These are phyloP conservation scores for Thecocarcelia acutangulata DNA, from an alignment of 2,888 invertebrate species.

Conservation along the genomic window DNA sequence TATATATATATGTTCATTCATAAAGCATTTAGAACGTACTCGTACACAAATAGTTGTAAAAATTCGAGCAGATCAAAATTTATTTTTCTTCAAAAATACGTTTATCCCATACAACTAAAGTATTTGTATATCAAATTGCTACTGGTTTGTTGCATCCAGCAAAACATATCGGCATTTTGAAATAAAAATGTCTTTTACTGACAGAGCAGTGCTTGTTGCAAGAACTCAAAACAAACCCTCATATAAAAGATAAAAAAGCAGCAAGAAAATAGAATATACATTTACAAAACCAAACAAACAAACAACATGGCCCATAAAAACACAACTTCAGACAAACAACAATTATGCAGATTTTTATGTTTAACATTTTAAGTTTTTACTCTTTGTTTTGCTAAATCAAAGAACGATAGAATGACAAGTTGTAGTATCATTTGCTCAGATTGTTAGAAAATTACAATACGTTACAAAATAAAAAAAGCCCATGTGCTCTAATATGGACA, in stretches of 20 bases:
- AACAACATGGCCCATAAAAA: conserved; percentile 64
- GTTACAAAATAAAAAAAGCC: conserved; percentile 35
- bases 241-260: conserved; percentile 29
- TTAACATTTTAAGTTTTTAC: conserved; percentile 44
- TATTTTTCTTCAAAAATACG: neutral
- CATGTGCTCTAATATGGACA: conserved; percentile 44
- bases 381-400: conserved; percentile 41
- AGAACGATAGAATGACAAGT: conserved; percentile 34
- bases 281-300: neutral
- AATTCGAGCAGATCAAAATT: conserved; percentile 32
- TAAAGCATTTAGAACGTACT: conserved; percentile 11
- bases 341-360: conserved; percentile 69
- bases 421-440: conserved; percentile 45
- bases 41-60: neutral
- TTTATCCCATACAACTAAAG: neutral
- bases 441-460: conserved; percentile 52
- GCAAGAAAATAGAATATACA: neutral
- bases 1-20: no score
- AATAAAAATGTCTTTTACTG: conserved; percentile 36
- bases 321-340: conserved; percentile 67
- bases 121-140: neutral
- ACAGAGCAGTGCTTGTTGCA: conserved; percentile 20
- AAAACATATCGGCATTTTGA: conserved; percentile 61
- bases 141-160: conserved; percentile 62
- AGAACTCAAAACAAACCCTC: conserved; percentile 20